A percentile compares a stretch with the other conserved stretches of the same genome.
phyloP scores from a whole-genome alignment of 2,888 invertebrate species.

The Pecten maximus region DNA sequence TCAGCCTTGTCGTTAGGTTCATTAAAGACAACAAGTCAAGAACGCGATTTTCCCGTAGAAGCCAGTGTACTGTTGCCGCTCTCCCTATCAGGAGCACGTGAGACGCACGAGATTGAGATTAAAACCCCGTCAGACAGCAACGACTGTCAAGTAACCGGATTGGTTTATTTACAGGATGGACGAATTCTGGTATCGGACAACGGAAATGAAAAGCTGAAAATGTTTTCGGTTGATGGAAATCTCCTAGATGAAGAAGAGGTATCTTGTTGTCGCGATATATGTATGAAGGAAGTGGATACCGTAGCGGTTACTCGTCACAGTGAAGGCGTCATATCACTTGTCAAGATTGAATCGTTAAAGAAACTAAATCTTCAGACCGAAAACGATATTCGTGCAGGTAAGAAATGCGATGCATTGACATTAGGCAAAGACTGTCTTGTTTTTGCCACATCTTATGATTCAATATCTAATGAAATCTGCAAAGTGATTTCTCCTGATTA shows the following conservation, averaged over 20 bases:
- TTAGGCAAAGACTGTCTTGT: neutral
- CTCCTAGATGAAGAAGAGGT: neutral
- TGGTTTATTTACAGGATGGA: neutral
- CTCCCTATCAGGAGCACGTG: neutral
- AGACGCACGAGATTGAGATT: neutral
- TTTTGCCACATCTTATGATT: neutral
- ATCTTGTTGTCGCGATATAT: neutral
- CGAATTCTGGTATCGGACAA: neutral
- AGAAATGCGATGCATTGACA: neutral
- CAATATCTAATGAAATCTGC: neutral
- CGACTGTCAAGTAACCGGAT: neutral
- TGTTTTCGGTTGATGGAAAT: neutral
- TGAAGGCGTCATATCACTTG: neutral
- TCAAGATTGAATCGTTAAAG: neutral
- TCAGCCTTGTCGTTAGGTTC: neutral
- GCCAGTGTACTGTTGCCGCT: neutral
- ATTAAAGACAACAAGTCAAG: neutral
- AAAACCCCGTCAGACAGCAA: neutral
- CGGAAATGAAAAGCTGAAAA: neutral
- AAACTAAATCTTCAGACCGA: neutral
- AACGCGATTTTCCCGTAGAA: neutral
- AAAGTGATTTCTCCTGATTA: neutral
- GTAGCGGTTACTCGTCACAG: neutral
- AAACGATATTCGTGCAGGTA: neutral
- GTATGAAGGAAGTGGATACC: neutral